These are phyloP conservation scores for Ophion ellenae DNA, from an alignment of 2,888 invertebrate genomes.

Conservation along the genomic window DNA sequence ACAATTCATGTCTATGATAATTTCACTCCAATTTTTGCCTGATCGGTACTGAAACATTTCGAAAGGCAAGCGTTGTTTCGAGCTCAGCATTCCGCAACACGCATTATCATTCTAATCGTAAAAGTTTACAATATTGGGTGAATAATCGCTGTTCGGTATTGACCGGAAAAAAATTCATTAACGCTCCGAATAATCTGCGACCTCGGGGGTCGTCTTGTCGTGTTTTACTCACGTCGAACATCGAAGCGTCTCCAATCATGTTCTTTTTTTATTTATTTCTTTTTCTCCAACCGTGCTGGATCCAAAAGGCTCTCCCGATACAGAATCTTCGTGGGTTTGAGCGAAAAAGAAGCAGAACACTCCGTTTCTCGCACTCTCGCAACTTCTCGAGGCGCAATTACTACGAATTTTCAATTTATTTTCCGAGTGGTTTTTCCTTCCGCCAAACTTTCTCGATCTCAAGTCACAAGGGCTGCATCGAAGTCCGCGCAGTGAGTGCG, in stretches of 20 bases:
- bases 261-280: conserved; percentile 20
- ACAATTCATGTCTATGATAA: neutral
- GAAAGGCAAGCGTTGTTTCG: conserved; percentile 1
- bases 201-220: conserved; percentile 55
- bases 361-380: neutral
- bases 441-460: neutral
- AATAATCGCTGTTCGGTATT: conserved; percentile 47
- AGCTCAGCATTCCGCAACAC: conserved; percentile 2
- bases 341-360: neutral
- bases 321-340: conserved; percentile 3
- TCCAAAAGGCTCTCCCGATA: conserved; percentile 13
- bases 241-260: conserved; percentile 80
- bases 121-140: conserved; percentile 27
- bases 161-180: conserved; percentile 56
- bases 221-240: conserved; percentile 80
- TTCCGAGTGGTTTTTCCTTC: neutral
- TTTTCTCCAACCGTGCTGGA: neutral
- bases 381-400: no score
- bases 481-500: neutral
- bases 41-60: neutral
- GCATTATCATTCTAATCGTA: conserved; percentile 31
- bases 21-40: neutral
- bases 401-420: neutral
- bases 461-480: conserved; percentile 1
- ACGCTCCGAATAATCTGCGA: conserved; percentile 55